Evolutionary conservation across 2,888 invertebrate genomes (phyloP).

Genomic region (Salpingus planirostris): DNA sequence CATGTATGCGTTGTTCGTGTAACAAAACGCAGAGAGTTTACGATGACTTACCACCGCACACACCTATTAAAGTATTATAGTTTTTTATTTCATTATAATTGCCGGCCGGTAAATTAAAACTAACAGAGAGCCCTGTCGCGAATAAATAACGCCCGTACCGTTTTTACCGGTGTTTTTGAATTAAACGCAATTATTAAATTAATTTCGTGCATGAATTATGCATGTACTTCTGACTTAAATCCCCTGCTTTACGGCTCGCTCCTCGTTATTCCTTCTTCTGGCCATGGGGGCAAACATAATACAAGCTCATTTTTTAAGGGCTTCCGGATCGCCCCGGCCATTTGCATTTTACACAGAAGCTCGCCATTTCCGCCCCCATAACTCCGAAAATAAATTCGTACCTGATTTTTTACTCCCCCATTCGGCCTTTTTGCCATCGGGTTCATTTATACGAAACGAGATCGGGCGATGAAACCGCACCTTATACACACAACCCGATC

Average conservation of each 20-base stretch:
- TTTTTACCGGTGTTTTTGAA: conserved; percentile 4
- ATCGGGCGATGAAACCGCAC: too few relatives aligned
- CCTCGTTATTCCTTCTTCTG: too few relatives aligned
- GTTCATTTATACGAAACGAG: too few relatives aligned
- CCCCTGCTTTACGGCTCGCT: too few relatives aligned
- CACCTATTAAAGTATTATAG: conserved; percentile 4
- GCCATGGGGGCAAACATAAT: too few relatives aligned
- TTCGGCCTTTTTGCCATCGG: too few relatives aligned
- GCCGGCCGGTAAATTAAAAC: conserved; percentile 5
- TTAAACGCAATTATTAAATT: conserved; percentile 10
- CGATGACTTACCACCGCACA: too few relatives aligned
- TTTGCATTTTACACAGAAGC: background rate
- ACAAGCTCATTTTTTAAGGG: background rate
- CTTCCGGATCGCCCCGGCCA: background rate
- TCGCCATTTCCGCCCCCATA: background rate
- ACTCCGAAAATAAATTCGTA: background rate
- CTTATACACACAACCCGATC: too few relatives aligned
- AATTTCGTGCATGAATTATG: conserved; percentile 9
- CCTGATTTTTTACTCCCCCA: too few relatives aligned
- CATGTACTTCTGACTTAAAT: conserved; percentile 1
- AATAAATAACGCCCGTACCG: conserved; percentile 1
- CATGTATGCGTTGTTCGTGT: too few relatives aligned
- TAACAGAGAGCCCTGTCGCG: conserved; percentile 6
- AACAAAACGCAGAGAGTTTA: too few relatives aligned
- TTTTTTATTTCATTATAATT: conserved; percentile 10